phyloP scores from a whole-genome alignment of 2,888 invertebrate species.

The Calliopum simillimum region DNA sequence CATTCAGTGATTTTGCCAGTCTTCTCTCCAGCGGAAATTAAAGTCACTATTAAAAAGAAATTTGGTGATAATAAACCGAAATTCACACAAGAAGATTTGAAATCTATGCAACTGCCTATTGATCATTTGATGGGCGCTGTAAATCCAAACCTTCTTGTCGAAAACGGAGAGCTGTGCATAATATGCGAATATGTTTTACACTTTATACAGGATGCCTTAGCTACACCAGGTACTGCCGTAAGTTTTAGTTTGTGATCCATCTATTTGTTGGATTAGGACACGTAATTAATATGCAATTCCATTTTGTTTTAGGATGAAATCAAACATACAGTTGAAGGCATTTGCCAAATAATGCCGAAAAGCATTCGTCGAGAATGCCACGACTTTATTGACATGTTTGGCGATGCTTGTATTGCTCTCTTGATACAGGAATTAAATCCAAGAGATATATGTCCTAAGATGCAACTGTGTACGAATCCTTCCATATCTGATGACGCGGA shows the following conservation, averaged over 20 bases:
- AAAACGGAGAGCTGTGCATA: slow-evolving; percentile 73
- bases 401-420: slow-evolving; percentile 82
- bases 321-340: slow-evolving; percentile 74
- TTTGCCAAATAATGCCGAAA: slow-evolving; percentile 77
- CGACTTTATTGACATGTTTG: slow-evolving; percentile 82
- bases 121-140: slow-evolving; percentile 67
- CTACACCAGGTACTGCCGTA: slow-evolving; percentile 77
- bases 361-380: slow-evolving; percentile 75
- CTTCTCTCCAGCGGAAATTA: slow-evolving; percentile 67
- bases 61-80: slow-evolving; percentile 61
- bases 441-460: slow-evolving; percentile 73
- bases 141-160: slow-evolving; percentile 56
- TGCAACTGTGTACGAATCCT: slow-evolving; percentile 75
- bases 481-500: slow-evolving; percentile 68
- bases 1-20: slow-evolving; percentile 65
- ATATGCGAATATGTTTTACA: slow-evolving; percentile 88
- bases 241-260: slow-evolving; percentile 21
- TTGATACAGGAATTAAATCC: slow-evolving; percentile 74
- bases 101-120: slow-evolving; percentile 69
- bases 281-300: no score
- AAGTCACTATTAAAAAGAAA: slow-evolving; percentile 58
- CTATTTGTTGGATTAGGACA: no score
- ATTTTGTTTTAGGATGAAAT: slow-evolving; percentile 77
- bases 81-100: slow-evolving; percentile 58
- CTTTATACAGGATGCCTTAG: slow-evolving; percentile 79